These are phyloP conservation scores for Hiodon alosoides DNA, from an alignment of 2,113 vertebrate genomes.

Conservation along the genomic window DNA sequence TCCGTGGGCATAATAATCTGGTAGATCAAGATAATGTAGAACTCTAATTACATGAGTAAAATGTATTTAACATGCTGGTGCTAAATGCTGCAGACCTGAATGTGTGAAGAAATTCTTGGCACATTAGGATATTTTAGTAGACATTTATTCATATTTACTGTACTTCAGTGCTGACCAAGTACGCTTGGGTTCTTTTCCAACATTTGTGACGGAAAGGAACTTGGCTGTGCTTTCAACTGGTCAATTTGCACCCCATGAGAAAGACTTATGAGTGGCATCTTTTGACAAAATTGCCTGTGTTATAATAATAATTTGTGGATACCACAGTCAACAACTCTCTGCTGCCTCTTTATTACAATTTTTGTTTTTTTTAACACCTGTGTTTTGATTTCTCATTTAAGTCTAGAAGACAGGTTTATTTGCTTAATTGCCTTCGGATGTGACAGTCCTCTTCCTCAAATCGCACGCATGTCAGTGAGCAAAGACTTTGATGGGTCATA, in stretches of 20 bases:
- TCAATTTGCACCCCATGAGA: background rate
- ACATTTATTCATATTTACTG: background rate
- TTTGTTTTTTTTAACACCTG: background rate
- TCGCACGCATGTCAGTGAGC: background rate
- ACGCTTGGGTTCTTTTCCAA: background rate
- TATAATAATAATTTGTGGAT: background rate
- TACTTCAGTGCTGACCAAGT: constrained; percentile 4
- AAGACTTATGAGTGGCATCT: background rate
- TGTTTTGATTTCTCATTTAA: background rate
- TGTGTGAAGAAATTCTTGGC: too few species aligned
- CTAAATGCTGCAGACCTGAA: too few species aligned
- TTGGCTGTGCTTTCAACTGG: background rate
- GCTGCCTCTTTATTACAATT: too few species aligned
- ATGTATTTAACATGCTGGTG: too few species aligned
- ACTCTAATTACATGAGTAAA: too few species aligned
- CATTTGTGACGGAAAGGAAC: background rate
- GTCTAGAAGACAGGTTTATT: background rate
- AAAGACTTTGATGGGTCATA: background rate
- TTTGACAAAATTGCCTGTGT: background rate
- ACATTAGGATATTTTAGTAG: background rate
- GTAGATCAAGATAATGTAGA: too few species aligned
- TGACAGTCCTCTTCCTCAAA: background rate
- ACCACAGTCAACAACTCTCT: background rate
- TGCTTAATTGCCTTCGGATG: background rate
- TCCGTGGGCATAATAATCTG: too few species aligned